These are phyloP conservation scores for Nannoperca australis DNA, from an alignment of 2,797 vertebrate species.

Conservation along the genomic window DNA sequence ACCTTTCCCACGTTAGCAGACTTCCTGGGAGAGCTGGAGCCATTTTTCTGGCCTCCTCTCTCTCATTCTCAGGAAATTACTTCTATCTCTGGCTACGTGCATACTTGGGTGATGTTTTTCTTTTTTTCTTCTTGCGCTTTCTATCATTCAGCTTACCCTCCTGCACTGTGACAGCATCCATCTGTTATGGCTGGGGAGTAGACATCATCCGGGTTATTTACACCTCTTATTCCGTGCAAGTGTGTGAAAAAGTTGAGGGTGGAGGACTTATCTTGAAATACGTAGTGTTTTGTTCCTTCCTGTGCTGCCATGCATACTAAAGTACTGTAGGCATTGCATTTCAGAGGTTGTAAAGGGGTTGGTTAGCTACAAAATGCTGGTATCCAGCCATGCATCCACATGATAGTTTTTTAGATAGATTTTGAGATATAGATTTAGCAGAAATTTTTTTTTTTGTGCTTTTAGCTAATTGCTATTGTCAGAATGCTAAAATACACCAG, in stretches of 20 bases:
- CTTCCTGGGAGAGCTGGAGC: conserved; percentile 57
- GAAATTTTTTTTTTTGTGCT: background rate
- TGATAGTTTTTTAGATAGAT: background rate
- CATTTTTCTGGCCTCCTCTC: conserved; percentile 60
- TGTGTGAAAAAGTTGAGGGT: conserved; percentile 18
- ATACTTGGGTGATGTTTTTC: conserved; percentile 47
- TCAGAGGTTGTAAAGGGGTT: background rate
- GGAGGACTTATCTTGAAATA: conserved; percentile 26
- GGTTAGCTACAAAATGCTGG: background rate
- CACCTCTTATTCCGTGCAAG: conserved; percentile 44
- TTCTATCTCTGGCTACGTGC: conserved; percentile 78
- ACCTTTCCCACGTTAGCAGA: conserved; percentile 84
- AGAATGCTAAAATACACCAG: background rate
- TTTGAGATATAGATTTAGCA: background rate
- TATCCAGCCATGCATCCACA: background rate
- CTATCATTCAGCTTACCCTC: conserved; percentile 51
- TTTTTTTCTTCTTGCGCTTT: conserved; percentile 72
- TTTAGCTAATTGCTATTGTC: background rate
- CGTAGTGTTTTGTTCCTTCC: conserved; percentile 26
- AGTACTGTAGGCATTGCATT: background rate
- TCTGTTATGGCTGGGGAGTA: conserved; percentile 43
- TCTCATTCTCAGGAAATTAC: conserved; percentile 80
- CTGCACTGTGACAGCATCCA: conserved; percentile 39
- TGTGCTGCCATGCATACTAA: background rate
- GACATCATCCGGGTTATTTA: conserved; percentile 42